phyloP scores from a whole-genome alignment of 1,140 invertebrate genomes.

The Monomorium pharaonis region DNA sequence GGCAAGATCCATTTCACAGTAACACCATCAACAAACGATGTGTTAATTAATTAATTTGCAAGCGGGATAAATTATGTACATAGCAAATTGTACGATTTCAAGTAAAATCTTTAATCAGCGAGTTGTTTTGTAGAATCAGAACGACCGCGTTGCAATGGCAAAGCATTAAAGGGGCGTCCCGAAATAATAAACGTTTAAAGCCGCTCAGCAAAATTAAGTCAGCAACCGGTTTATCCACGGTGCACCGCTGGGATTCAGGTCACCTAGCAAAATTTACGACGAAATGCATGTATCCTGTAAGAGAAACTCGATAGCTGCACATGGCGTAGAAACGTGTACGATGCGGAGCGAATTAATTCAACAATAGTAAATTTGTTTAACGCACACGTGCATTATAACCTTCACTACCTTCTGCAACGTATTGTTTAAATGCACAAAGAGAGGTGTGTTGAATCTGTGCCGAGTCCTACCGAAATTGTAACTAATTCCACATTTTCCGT shows the following conservation, averaged over 20 bases:
- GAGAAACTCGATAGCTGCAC: slow-evolving; percentile 1
- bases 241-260: slow-evolving; percentile 36
- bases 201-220: slow-evolving; percentile 33
- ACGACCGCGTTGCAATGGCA: neutral
- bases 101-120: slow-evolving; percentile 12
- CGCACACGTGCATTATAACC: slow-evolving; percentile 6
- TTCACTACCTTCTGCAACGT: neutral
- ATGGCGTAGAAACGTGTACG: neutral
- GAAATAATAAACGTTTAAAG: slow-evolving; percentile 45
- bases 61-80: neutral
- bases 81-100: neutral
- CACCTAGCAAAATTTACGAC: slow-evolving; percentile 52
- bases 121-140: neutral
- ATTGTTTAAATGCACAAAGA: neutral
- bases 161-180: slow-evolving; percentile 29
- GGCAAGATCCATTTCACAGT: too few species aligned
- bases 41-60: neutral
- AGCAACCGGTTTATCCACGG: slow-evolving; percentile 54
- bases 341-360: slow-evolving; percentile 40
- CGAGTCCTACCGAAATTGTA: neutral
- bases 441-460: neutral
- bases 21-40: too few species aligned
- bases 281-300: slow-evolving; percentile 7
- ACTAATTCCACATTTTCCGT: neutral
- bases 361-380: slow-evolving; percentile 36